Evolutionary conservation across 2,113 vertebrate genomes (phyloP).

Genomic region (Aspiorhynchus laticeps): DNA sequence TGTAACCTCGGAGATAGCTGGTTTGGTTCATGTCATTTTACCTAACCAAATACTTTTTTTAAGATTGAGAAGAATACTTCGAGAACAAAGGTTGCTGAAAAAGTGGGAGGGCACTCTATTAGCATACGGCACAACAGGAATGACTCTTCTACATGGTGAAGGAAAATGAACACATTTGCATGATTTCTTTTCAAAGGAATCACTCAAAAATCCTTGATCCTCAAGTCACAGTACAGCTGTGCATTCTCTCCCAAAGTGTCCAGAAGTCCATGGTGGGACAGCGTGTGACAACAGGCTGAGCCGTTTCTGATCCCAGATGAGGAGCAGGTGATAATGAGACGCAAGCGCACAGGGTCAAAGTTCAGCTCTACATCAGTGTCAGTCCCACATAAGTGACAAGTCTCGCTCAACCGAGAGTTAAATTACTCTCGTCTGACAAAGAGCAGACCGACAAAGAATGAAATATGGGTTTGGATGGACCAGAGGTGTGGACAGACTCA

Average conservation of each 20-base stretch:
- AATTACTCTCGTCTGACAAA: conserved; percentile 39
- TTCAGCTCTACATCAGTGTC: conserved; percentile 34
- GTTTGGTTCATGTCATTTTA: not conserved
- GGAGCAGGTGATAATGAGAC: conserved; percentile 48
- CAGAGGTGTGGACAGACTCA: conserved; percentile 29
- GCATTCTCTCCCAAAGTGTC: not conserved
- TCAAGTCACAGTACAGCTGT: not conserved
- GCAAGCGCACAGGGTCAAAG: conserved; percentile 37
- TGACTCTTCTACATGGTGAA: not conserved
- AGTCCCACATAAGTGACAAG: conserved; percentile 32
- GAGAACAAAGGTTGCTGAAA: not conserved
- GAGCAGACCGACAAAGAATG: conserved; percentile 18
- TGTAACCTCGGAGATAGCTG: not conserved
- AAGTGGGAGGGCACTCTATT: not conserved
- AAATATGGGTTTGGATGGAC: conserved; percentile 21
- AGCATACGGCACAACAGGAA: not conserved
- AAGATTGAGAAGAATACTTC: not conserved
- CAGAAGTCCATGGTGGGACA: not conserved
- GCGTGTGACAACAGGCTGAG: conserved; percentile 23
- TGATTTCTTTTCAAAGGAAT: not conserved
- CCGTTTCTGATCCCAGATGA: conserved; percentile 11
- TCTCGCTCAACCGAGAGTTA: conserved; percentile 28
- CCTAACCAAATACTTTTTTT: not conserved
- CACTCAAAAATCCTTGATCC: not conserved
- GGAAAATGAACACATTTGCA: not conserved